Evolutionary conservation across 2,113 vertebrate species (phyloP), one percentile per base, ranked within the genome.

Genomic region (Hyla sarda): DNA sequence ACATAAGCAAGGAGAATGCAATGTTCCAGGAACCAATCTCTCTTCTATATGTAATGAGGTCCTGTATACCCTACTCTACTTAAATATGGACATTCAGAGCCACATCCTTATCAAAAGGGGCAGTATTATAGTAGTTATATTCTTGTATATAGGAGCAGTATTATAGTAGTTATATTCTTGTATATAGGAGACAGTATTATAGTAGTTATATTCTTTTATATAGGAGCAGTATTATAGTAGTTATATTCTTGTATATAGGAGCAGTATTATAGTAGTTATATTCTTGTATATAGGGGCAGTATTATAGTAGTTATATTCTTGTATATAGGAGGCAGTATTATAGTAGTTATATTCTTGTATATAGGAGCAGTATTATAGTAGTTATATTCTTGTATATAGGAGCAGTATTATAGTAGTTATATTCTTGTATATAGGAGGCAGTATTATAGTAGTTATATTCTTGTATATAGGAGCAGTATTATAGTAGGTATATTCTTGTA

Each of bases 401-500:
- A 5, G 65, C 65, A 34, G 65, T 69, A 32, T 19, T 69, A 34
- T 69, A 69, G 65, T 71, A 10, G 32, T 48, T 48, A 48, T 41
- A 41, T 41, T 41, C 41, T 52, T 52, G 16, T 52, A 52, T 5
- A 52, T 19, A 52, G 50, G 13, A 5, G 50, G 25, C 60, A 65
- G 60, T 65, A 65, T 65, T 65, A 65, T 65, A 65, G 60, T 65
- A 65, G 60, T 65, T 65, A 65, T 65, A 65, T 65, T 30, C 60
- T 30, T 30, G 25, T 65, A 65, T 3, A 65, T 65, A 65, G 60
- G 17, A 16, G 54, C 54, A 56, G 54, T 56, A 56, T 56, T 56
- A 23, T 56, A 56, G 54, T 13, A 48, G 54, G 21, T 56, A 56
- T 56, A 56, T 56, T 56, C 19, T 7, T 56, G 54, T 56, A 56